Evolutionary conservation across 2,888 invertebrate species (phyloP).

Genomic region (Ectobius pallidus): DNA sequence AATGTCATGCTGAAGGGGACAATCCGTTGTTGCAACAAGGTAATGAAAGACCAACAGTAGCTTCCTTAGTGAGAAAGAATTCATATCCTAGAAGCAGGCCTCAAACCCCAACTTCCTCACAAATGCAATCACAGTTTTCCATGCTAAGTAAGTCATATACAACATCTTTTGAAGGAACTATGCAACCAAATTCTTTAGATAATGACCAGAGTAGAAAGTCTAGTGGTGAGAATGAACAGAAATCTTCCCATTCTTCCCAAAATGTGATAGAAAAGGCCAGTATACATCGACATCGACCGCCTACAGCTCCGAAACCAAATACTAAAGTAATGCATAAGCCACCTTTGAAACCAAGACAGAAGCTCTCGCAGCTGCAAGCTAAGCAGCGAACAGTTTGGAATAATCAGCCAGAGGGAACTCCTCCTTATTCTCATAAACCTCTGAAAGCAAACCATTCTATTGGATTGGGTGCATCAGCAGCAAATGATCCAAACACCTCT

Average conservation of each 20-base stretch:
- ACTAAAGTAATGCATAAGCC: constrained; percentile 40
- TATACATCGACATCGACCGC: constrained; percentile 21
- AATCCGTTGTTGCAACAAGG: constrained; percentile 20
- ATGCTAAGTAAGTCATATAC: not conserved
- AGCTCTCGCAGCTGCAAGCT: constrained; percentile 11
- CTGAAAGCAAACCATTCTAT: constrained; percentile 17
- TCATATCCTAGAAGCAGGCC: constrained; percentile 36
- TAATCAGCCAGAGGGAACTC: not conserved
- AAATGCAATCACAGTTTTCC: constrained; percentile 28
- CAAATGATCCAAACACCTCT: not conserved
- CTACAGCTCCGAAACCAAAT: constrained; percentile 39
- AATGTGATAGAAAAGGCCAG: not conserved
- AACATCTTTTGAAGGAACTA: not conserved
- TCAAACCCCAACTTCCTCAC: constrained; percentile 32
- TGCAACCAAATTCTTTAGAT: not conserved
- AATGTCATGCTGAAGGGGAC: not conserved
- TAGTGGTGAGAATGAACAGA: not conserved
- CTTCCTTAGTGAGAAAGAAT: constrained; percentile 30
- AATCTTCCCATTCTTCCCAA: not conserved
- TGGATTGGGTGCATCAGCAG: not conserved
- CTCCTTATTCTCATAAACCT: not conserved
- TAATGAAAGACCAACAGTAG: constrained; percentile 19
- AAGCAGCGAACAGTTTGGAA: not conserved
- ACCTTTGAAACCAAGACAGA: constrained; percentile 40
- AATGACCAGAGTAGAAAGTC: not conserved